Base-by-base conservation (phyloP, 2,113 vertebrate genomes). In the Dicaeum eximium region DNA sequence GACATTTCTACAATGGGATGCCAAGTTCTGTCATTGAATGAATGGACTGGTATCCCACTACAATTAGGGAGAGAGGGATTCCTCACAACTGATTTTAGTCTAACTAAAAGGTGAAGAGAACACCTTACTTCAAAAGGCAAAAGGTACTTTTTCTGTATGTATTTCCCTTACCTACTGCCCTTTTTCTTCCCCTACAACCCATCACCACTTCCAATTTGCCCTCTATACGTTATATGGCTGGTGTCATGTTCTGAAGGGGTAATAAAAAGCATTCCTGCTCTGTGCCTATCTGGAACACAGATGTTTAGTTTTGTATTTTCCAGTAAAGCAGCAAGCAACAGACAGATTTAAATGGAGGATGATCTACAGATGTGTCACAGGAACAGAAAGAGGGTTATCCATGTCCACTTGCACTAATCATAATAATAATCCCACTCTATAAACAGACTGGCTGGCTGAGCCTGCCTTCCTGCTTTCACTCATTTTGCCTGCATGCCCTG, bases 361-460 rank as follows among this genome's bases (percentile, higher is more conserved):
- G 60, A 94, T 88, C 85, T 93, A 92, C 90, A 86, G 82, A 92
- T 96, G 91, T 88, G 91, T 80, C 85, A 87, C 89, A 92, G 91
- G 62, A 91, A 65, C 75, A 83, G 73, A 90, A 92, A 72, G 92
- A 95, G 80, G 91, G 91, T 94, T 94, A 96, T 89, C 93, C 48
- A 62, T 75, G 93, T 94, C 80, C 80, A 90, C 67, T 93, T 93
- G 57, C 69, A 0, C 70, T 97, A 95, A 96, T 96, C 86, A 58
- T 89, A 22, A 88, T 72, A 81, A 94, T 95, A 97, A 97, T 96
- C 90, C 88, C 33, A 14, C 64, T 86, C 67, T 91, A 42, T 79
- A 56, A 92, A 67, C 66, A 87, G 88, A 45, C 74, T 65, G 86
- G 31, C 66, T 61, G 64, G 35, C 54, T 79, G 51, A 91, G 81